Evolutionary conservation across 2,797 vertebrate species (phyloP).

Genomic region (Sebastes diaconus): DNA sequence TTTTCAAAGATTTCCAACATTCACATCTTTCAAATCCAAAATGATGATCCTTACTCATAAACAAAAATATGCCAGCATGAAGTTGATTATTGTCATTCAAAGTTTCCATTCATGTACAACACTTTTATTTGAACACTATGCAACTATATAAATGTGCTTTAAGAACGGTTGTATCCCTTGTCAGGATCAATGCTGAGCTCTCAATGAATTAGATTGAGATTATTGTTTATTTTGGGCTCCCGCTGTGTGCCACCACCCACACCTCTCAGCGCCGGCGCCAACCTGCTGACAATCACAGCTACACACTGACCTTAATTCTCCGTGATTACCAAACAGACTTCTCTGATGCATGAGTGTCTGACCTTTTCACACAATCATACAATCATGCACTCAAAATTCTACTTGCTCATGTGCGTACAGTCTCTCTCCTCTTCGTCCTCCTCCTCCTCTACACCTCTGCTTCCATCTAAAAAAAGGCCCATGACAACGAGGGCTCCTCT

Average conservation of each 20-base stretch:
- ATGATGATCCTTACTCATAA: neutral
- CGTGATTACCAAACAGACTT: constrained; percentile 46
- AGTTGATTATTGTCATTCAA: neutral
- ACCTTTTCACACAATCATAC: constrained; percentile 52
- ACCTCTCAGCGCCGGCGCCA: constrained; percentile 1
- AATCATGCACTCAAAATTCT: constrained; percentile 41
- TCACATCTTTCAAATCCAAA: neutral
- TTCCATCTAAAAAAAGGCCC: constrained; percentile 35
- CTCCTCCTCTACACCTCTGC: neutral
- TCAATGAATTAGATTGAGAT: constrained; percentile 27
- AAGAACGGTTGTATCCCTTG: neutral
- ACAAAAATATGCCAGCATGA: neutral
- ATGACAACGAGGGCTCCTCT: constrained; percentile 13
- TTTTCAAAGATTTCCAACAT: neutral
- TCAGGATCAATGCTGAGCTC: neutral
- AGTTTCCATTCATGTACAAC: neutral
- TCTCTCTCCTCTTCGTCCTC: neutral
- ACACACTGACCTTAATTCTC: constrained; percentile 57
- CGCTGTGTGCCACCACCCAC: neutral
- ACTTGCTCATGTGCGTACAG: neutral
- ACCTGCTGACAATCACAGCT: constrained; percentile 26
- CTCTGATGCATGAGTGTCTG: constrained; percentile 16
- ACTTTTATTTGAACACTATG: neutral
- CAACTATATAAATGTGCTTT: neutral
- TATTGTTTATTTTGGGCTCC: constrained; percentile 14